These are phyloP conservation scores for Mirza zaza DNA, from an alignment of 2,113 vertebrate genomes.

Conservation along the genomic window DNA sequence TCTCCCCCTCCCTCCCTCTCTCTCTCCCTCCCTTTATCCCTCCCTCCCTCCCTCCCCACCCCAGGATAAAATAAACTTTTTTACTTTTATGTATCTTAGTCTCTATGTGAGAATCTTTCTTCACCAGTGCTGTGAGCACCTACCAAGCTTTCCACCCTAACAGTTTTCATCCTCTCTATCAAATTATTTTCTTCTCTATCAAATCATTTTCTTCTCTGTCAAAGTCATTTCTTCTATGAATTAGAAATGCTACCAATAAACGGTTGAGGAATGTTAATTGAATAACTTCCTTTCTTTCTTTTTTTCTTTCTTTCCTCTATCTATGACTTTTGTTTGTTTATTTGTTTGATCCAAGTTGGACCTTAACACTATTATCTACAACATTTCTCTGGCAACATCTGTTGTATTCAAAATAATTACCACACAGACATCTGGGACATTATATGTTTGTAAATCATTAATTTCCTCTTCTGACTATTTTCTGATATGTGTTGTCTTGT, in stretches of 20 bases:
- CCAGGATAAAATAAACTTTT: too few species aligned
- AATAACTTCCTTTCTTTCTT: not conserved
- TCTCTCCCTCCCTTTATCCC: too few species aligned
- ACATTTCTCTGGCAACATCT: not conserved
- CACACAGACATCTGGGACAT: not conserved
- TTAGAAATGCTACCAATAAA: not conserved
- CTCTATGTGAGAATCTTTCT: too few species aligned
- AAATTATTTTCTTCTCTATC: not conserved
- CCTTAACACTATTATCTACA: not conserved
- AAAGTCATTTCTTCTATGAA: not conserved
- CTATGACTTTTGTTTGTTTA: not conserved
- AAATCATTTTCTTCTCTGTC: too few species aligned
- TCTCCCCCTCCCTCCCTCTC: too few species aligned
- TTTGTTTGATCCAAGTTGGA: not conserved
- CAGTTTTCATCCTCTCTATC: not conserved
- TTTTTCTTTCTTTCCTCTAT: too few species aligned
- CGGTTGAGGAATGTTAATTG: not conserved
- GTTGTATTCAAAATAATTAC: not conserved
- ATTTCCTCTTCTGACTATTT: not conserved
- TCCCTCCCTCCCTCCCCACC: too few species aligned
- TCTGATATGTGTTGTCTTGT: not conserved
- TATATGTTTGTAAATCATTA: not conserved
- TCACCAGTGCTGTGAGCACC: too few species aligned
- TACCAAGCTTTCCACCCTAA: too few species aligned
- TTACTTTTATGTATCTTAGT: too few species aligned